Percentiles rank a stretch among this genome's conserved stretches.
Conservation (phyloP, 2,888 invertebrate genomes). For the Mythimna ferrago region DNA sequence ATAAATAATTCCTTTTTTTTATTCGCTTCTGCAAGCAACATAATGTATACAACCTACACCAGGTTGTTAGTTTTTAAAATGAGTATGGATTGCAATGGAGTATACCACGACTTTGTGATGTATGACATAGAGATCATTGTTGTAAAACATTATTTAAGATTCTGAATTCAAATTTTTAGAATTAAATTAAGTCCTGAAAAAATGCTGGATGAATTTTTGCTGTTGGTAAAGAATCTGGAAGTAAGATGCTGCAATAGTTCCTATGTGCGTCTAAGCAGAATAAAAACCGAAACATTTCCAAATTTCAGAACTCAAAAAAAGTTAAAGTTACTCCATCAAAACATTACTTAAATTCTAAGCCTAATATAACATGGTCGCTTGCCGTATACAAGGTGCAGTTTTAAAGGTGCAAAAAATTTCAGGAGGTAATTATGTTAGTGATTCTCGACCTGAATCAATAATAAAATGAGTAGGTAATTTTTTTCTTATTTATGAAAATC, state of each 20-base stretch:
- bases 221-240: not conserved
- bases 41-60: no score
- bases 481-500: no score
- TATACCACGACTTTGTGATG: no score
- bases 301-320: not conserved
- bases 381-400: no score
- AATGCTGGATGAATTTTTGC: not conserved
- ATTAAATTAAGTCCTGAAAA: not conserved
- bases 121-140: not conserved
- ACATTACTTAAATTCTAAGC: not conserved
- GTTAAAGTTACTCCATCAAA: constrained; percentile 8
- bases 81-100: not conserved
- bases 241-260: not conserved
- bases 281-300: not conserved
- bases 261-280: not conserved
- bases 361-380: constrained; percentile 47
- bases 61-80: not conserved
- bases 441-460: no score
- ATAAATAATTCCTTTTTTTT: not conserved
- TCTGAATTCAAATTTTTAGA: not conserved
- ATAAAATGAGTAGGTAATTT: no score
- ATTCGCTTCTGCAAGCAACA: no score
- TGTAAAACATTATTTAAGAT: not conserved
- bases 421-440: no score
- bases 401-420: no score